Percentiles rank a stretch among this genome's conserved stretches.
These are phyloP conservation scores for Conus canariensis DNA, from an alignment of 2,888 invertebrate species.

Conservation along the genomic window DNA sequence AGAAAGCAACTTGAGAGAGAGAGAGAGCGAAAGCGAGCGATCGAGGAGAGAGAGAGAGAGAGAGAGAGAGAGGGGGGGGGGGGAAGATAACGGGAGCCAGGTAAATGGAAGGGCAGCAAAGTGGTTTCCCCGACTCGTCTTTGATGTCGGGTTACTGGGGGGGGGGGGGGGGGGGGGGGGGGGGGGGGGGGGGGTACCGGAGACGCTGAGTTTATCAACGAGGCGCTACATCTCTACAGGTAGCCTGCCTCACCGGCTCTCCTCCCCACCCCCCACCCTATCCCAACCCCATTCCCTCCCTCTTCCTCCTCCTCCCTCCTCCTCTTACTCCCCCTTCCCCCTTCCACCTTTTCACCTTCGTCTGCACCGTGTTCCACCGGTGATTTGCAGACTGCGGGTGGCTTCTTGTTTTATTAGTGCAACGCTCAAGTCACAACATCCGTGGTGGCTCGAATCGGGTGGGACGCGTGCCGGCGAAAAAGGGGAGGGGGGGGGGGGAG, in stretches of 20 bases:
- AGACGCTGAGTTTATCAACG: constrained; percentile 18
- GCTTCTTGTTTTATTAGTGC: neutral
- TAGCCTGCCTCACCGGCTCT: neutral
- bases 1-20: constrained; percentile 17
- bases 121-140: constrained; percentile 33
- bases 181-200: neutral
- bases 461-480: too few species aligned
- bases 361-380: neutral
- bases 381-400: neutral
- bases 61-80: neutral
- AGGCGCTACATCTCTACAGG: constrained; percentile 7
- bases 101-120: constrained; percentile 31
- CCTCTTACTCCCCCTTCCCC: neutral
- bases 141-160: constrained; percentile 19
- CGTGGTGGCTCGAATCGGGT: neutral
- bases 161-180: neutral
- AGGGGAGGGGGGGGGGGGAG: too few species aligned
- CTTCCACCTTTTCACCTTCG: neutral
- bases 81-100: neutral
- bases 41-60: neutral
- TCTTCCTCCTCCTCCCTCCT: neutral
- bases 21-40: too few species aligned
- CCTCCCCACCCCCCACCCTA: neutral
- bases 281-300: neutral
- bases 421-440: neutral